Evolutionary conservation across 1,140 invertebrate species (phyloP).

Genomic region (Hyles euphorbiae): DNA sequence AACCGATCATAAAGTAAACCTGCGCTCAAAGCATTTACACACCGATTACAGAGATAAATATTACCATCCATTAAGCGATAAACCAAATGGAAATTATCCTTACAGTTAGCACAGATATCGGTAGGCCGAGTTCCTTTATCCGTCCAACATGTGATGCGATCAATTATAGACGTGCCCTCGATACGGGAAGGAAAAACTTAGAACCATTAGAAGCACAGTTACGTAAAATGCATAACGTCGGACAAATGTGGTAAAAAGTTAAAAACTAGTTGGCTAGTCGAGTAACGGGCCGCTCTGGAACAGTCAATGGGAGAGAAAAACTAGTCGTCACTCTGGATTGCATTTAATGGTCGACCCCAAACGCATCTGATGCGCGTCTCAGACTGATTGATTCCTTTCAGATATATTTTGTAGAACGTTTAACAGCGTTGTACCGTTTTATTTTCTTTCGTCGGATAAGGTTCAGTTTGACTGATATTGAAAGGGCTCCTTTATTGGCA

Average conservation of each 20-base stretch:
- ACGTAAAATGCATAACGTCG: slow-evolving; percentile 53
- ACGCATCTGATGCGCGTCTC: slow-evolving; percentile 8
- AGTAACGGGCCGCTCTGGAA: slow-evolving; percentile 36
- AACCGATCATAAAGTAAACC: no score
- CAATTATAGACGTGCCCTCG: slow-evolving; percentile 56
- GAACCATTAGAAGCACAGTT: slow-evolving; percentile 63
- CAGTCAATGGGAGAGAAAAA: slow-evolving; percentile 52
- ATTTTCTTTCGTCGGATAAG: no score
- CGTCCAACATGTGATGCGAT: slow-evolving; percentile 38
- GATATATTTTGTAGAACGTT: no score
- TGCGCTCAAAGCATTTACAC: no score
- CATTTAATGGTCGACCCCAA: slow-evolving; percentile 16
- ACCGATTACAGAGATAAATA: no score
- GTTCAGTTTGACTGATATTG: no score
- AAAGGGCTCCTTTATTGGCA: no score
- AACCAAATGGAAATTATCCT: no score
- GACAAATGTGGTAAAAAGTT: slow-evolving; percentile 38
- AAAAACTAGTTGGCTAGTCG: slow-evolving; percentile 28
- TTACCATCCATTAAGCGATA: no score
- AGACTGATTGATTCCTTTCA: slow-evolving; percentile 7
- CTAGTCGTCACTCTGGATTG: slow-evolving; percentile 17
- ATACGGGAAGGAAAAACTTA: slow-evolving; percentile 49
- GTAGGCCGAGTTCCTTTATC: slow-evolving; percentile 28
- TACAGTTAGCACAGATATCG: slow-evolving; percentile 2
- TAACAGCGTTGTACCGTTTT: no score